These are phyloP conservation scores for Henricia sp. DNA, from an alignment of 53 echinoderm and acorn worm species.

Conservation along the genomic window DNA sequence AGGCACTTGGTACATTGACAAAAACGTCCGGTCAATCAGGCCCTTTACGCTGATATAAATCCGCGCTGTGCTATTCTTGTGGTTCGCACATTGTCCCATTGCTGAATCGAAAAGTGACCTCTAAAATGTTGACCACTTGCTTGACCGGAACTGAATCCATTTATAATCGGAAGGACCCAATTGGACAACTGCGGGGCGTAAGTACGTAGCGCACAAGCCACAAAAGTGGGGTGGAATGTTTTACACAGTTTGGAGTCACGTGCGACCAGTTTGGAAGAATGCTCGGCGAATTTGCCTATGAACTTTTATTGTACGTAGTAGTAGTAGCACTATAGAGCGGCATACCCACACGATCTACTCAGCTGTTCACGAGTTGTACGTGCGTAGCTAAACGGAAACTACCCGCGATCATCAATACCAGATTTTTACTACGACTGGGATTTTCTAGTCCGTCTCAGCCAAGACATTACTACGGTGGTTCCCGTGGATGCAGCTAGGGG, in stretches of 20 bases:
- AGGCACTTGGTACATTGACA: too few species aligned
- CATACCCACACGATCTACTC: slow-evolving; percentile 10
- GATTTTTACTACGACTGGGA: neutral
- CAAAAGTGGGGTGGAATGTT: slow-evolving; percentile 54
- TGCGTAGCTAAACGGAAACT: neutral
- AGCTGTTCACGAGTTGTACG: slow-evolving; percentile 50
- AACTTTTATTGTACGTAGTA: slow-evolving; percentile 43
- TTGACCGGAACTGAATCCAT: slow-evolving; percentile 39
- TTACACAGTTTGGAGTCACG: slow-evolving; percentile 22
- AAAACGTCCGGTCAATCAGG: too few species aligned
- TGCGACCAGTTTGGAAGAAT: slow-evolving; percentile 35
- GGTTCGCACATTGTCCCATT: too few species aligned
- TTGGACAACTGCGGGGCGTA: slow-evolving; percentile 9
- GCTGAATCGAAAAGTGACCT: neutral
- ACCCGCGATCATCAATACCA: neutral
- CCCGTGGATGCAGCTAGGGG: slow-evolving; percentile 40
- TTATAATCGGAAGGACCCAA: slow-evolving; percentile 30
- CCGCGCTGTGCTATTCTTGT: too few species aligned
- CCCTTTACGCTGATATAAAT: too few species aligned
- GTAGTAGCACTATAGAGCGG: too few species aligned
- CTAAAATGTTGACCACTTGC: slow-evolving; percentile 16
- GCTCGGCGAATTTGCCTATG: slow-evolving; percentile 53
- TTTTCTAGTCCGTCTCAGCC: neutral
- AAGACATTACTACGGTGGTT: neutral
- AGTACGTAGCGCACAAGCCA: slow-evolving; percentile 4